Percentiles rank a stretch among this genome's conserved stretches.
These are phyloP conservation scores for Erpornis zantholeuca DNA, from an alignment of 2,113 vertebrate genomes.

Conservation along the genomic window DNA sequence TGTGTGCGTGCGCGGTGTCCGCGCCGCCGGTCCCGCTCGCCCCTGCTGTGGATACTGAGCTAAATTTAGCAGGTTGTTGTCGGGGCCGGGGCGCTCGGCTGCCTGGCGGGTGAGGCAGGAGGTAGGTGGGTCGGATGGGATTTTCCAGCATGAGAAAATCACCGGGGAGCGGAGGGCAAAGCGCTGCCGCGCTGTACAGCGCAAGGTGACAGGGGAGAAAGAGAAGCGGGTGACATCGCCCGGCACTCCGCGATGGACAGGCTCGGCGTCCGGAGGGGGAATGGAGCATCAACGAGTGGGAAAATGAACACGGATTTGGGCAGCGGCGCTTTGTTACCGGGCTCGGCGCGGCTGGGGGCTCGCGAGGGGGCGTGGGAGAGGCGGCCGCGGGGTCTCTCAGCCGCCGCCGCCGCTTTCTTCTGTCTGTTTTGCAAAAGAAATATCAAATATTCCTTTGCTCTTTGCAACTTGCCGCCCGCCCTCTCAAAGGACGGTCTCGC, in stretches of 20 bases:
- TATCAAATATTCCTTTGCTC: background rate
- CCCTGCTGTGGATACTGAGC: background rate
- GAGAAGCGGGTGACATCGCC: background rate
- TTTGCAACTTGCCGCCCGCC: background rate
- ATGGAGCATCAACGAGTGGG: background rate
- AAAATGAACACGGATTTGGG: background rate
- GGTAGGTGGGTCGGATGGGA: background rate
- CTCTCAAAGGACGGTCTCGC: background rate
- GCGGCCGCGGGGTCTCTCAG: background rate
- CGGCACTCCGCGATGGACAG: background rate
- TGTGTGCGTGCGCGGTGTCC: background rate
- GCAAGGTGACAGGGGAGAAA: background rate
- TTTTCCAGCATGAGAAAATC: background rate
- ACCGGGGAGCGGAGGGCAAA: background rate
- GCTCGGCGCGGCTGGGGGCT: background rate
- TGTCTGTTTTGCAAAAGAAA: background rate
- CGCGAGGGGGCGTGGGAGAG: constrained; percentile 37
- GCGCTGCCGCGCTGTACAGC: background rate
- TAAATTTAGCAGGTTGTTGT: constrained; percentile 61
- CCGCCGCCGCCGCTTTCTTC: background rate
- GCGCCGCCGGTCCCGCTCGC: background rate
- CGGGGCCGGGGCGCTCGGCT: background rate
- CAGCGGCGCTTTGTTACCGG: constrained; percentile 56
- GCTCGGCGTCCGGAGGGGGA: background rate
- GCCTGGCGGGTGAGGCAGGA: background rate